Percentiles rank a stretch among this genome's conserved stretches.
Conservation (phyloP, 2,888 invertebrate genomes). For the Baccha elongata region DNA sequence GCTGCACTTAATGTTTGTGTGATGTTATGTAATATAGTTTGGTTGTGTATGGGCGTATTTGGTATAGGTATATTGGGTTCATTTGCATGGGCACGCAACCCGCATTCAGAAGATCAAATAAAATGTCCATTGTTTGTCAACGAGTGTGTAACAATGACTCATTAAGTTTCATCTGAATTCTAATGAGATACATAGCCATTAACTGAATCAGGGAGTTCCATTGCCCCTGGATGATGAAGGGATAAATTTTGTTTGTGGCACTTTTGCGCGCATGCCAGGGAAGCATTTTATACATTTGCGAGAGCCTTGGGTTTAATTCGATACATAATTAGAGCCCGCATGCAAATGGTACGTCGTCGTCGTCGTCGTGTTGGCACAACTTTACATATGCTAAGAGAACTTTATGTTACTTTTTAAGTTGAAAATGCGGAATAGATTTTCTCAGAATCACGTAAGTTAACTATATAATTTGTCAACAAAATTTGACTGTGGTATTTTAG, state of each 20-base stretch:
- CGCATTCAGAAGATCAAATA: constrained; percentile 77
- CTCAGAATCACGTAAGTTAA: too few relatives aligned
- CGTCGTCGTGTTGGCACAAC: too few relatives aligned
- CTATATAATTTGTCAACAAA: too few relatives aligned
- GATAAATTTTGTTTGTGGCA: constrained; percentile 24
- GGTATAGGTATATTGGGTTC: constrained; percentile 33
- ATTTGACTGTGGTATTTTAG: too few relatives aligned
- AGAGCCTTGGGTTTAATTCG: too few relatives aligned
- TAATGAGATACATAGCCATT: constrained; percentile 81
- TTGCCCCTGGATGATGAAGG: constrained; percentile 42
- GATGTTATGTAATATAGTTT: neutral
- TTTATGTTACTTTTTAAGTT: too few relatives aligned
- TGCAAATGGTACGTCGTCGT: too few relatives aligned
- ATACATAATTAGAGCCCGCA: too few relatives aligned
- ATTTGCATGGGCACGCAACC: constrained; percentile 48
- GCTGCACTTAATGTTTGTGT: neutral
- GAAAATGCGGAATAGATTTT: too few relatives aligned
- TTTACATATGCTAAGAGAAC: too few relatives aligned
- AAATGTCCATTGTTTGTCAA: constrained; percentile 79
- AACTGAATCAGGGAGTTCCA: constrained; percentile 49
- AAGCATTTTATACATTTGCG: too few relatives aligned
- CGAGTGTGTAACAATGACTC: constrained; percentile 81
- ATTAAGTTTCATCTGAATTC: constrained; percentile 82
- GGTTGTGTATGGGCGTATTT: constrained; percentile 21
- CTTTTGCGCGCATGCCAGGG: constrained; percentile 28